A percentile compares a stretch with the other conserved stretches of the same genome.
phyloP scores from a whole-genome alignment of 2,888 invertebrate genomes.

The Chirona hameri region DNA sequence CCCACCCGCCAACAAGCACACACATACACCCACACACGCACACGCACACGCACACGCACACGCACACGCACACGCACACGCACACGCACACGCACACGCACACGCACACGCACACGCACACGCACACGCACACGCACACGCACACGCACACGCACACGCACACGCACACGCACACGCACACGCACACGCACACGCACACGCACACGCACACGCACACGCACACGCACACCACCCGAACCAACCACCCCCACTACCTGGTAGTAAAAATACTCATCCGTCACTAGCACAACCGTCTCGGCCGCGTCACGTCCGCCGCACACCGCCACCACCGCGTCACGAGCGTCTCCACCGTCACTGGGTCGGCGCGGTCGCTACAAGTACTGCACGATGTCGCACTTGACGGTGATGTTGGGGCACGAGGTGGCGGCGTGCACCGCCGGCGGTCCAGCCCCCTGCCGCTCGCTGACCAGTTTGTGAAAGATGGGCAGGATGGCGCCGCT shows the following conservation, averaged over 20 bases:
- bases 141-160: neutral
- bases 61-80: too few relatives aligned
- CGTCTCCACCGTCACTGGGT: neutral
- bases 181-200: too few relatives aligned
- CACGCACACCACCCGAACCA: too few relatives aligned
- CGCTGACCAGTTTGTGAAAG: conserved; percentile 84
- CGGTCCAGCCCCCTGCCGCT: conserved; percentile 57
- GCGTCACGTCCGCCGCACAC: neutral
- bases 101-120: too few relatives aligned
- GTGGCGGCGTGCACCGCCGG: conserved; percentile 37
- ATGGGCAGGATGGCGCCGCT: conserved; percentile 67
- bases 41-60: too few relatives aligned
- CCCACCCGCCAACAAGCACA: too few relatives aligned
- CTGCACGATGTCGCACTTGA: conserved; percentile 92
- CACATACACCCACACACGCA: too few relatives aligned
- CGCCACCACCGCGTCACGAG: neutral
- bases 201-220: too few relatives aligned
- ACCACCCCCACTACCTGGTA: neutral
- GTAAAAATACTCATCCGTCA: neutral
- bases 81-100: too few relatives aligned
- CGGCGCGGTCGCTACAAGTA: conserved; percentile 60
- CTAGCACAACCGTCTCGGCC: neutral
- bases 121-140: too few relatives aligned
- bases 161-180: too few relatives aligned
- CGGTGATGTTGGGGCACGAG: conserved; percentile 89